These are phyloP conservation scores for Sander lucioperca DNA, from an alignment of 2,113 vertebrate species.

Conservation along the genomic window DNA sequence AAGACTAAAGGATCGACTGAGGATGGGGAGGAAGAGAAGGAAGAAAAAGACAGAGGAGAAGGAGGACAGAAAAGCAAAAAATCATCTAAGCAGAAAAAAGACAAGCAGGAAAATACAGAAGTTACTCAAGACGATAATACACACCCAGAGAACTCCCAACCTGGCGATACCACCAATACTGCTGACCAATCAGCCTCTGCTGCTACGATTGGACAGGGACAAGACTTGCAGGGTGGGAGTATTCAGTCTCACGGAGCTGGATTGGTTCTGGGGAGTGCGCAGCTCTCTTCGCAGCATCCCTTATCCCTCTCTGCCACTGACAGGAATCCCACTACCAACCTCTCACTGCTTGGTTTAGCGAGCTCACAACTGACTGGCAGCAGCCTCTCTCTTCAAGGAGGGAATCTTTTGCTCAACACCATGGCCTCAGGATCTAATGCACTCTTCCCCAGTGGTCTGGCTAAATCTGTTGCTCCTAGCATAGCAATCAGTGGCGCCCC, in stretches of 20 bases:
- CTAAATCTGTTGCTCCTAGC: constrained; percentile 1
- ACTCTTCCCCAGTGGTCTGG: constrained; percentile 17
- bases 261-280: constrained; percentile 15
- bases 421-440: background rate
- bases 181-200: background rate
- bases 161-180: background rate
- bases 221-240: background rate
- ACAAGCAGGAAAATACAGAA: background rate
- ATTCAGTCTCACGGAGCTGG: constrained; percentile 41
- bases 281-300: constrained; percentile 29
- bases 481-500: constrained; percentile 3
- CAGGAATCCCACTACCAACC: constrained; percentile 30
- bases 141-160: constrained; percentile 5
- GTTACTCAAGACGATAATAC: background rate
- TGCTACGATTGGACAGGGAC: constrained; percentile 3
- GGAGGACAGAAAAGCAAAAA: constrained; percentile 8
- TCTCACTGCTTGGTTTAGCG: constrained; percentile 35
- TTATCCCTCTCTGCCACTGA: constrained; percentile 19
- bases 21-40: constrained; percentile 7
- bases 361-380: constrained; percentile 47
- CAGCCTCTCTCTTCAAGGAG: constrained; percentile 55
- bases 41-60: background rate
- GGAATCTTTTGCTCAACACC: constrained; percentile 34
- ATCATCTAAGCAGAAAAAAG: constrained; percentile 25
- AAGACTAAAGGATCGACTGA: constrained; percentile 1